A percentile compares a stretch with the other conserved stretches of the same genome.
phyloP scores from a whole-genome alignment of 2,888 invertebrate genomes.

The Trissolcus brochymenae region DNA sequence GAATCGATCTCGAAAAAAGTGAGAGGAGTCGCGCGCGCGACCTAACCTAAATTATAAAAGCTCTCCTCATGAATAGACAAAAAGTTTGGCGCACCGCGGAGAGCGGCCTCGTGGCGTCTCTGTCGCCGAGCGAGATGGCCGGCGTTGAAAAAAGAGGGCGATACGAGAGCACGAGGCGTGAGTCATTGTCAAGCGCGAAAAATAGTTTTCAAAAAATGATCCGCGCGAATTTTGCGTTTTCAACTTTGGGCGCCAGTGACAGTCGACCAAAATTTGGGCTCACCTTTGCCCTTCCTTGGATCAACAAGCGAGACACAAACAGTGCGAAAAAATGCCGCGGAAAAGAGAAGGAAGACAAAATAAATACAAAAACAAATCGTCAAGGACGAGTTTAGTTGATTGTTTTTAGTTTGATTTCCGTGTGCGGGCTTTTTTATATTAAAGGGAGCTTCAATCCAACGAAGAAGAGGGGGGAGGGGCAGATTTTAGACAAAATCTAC shows the following conservation, averaged over 20 bases:
- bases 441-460: neutral
- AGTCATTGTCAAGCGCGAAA: constrained; percentile 45
- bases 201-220: constrained; percentile 16
- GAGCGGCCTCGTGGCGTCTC: constrained; percentile 23
- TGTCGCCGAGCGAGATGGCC: constrained; percentile 23
- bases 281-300: no score
- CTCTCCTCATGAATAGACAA: constrained; percentile 36
- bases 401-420: neutral
- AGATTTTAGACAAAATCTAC: neutral
- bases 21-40: constrained; percentile 19
- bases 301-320: no score
- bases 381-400: no score
- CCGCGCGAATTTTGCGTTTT: neutral
- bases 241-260: no score
- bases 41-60: constrained; percentile 46
- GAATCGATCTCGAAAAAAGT: constrained; percentile 2
- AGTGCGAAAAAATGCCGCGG: no score
- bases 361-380: no score
- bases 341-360: no score
- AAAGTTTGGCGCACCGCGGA: constrained; percentile 5
- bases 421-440: neutral
- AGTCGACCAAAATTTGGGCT: no score
- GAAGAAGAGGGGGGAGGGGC: neutral
- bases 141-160: constrained; percentile 38
- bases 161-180: constrained; percentile 42